Percentiles rank a stretch among this genome's conserved stretches.
Evolutionary conservation across 2,888 invertebrate species (phyloP).

Genomic region (Auanema freiburgensis): DNA sequence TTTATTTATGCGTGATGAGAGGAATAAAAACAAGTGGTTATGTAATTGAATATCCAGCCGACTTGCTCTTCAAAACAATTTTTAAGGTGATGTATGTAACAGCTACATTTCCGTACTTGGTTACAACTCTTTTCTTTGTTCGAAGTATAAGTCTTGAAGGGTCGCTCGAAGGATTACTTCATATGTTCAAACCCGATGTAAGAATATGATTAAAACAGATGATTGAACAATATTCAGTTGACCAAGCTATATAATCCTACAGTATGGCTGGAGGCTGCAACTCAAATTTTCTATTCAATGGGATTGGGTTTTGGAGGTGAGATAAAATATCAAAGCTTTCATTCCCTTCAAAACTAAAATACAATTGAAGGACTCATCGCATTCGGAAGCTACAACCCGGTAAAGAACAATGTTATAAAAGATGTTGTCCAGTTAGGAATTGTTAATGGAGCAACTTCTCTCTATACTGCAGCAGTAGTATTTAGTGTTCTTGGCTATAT

Average conservation of each 20-base stretch:
- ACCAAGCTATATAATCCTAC: constrained; percentile 82
- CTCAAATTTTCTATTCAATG: constrained; percentile 94
- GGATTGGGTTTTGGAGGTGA: constrained; percentile 91
- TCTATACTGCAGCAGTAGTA: constrained; percentile 90
- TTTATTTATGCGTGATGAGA: constrained; percentile 93
- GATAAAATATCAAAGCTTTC: background rate
- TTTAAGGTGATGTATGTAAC: constrained; percentile 88
- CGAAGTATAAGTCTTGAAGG: constrained; percentile 85
- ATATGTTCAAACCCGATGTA: constrained; percentile 91
- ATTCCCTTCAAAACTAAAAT: background rate
- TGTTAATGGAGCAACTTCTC: constrained; percentile 79
- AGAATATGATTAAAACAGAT: constrained; percentile 16
- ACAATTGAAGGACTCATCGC: constrained; percentile 75
- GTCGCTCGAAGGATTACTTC: constrained; percentile 81
- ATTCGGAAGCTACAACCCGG: constrained; percentile 91
- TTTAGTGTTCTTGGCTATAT: constrained; percentile 94
- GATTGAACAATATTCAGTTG: constrained; percentile 70
- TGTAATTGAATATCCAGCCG: constrained; percentile 69
- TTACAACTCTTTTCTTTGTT: constrained; percentile 89
- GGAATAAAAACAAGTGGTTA: constrained; percentile 94
- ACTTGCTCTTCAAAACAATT: background rate
- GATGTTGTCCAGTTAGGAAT: constrained; percentile 84
- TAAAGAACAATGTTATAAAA: constrained; percentile 88
- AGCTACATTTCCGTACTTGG: constrained; percentile 89
- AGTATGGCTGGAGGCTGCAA: constrained; percentile 93